Evolutionary conservation across 2,797 vertebrate species (phyloP).

Genomic region (Micromesistius poutassou): DNA sequence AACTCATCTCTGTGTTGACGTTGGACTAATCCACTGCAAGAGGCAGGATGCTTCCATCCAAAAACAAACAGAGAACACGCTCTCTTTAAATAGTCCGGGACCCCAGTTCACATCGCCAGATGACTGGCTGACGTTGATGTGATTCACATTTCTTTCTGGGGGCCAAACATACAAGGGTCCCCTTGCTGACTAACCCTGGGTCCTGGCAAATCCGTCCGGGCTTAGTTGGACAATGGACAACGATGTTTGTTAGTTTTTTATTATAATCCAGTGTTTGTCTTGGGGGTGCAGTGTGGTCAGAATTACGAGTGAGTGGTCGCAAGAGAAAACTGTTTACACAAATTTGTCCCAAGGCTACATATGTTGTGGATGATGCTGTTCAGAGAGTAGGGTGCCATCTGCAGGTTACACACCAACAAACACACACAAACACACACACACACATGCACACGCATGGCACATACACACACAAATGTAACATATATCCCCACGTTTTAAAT

Average conservation of each 20-base stretch:
- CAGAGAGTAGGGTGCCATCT: conserved; percentile 55
- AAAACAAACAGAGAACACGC: conserved; percentile 57
- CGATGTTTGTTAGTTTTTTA: neutral
- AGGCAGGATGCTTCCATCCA: conserved; percentile 62
- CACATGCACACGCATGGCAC: conserved; percentile 3
- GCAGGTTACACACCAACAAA: conserved; percentile 36
- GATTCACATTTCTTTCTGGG: neutral
- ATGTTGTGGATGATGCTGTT: conserved; percentile 8
- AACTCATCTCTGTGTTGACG: conserved; percentile 62
- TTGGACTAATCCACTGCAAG: conserved; percentile 54
- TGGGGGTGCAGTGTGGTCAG: neutral
- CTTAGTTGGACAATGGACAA: conserved; percentile 1
- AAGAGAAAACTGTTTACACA: too few species aligned
- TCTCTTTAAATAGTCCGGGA: conserved; percentile 39
- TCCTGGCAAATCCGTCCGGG: neutral
- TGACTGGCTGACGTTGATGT: conserved; percentile 4
- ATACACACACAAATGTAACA: conserved; percentile 10
- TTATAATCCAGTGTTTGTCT: neutral
- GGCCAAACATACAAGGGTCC: neutral
- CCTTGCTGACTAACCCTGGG: neutral
- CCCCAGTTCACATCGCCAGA: conserved; percentile 48
- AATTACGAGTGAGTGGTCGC: neutral
- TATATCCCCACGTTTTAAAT: neutral
- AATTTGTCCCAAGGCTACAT: neutral
- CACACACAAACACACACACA: conserved; percentile 4